A percentile compares a stretch with the other conserved stretches of the same genome.
Conservation (phyloP, 1,140 invertebrate species). For the Aphis gossypii region DNA sequence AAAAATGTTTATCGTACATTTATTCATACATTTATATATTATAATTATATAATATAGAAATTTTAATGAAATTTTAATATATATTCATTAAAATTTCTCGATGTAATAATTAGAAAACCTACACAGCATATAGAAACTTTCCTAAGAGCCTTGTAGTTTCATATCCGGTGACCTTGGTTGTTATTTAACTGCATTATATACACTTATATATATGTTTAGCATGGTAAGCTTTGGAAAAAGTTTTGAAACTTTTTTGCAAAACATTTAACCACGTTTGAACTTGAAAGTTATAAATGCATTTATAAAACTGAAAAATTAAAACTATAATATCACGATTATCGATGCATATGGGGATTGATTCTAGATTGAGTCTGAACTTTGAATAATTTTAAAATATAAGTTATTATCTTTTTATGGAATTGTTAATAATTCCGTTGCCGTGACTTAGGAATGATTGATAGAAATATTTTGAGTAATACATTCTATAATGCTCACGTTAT, state of each 20-base stretch:
- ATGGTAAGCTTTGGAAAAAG: not conserved
- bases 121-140: not conserved
- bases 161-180: conserved; percentile 5
- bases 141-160: conserved; percentile 25
- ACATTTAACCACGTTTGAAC: conserved; percentile 32
- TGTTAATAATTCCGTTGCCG: not conserved
- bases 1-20: not conserved
- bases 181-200: not conserved
- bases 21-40: not conserved
- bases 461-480: not conserved
- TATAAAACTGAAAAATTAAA: not conserved
- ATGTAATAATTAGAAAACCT: conserved; percentile 33
- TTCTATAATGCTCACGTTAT: not conserved
- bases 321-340: not conserved
- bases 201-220: not conserved
- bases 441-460: not conserved
- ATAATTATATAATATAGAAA: too few relatives aligned
- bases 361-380: too few relatives aligned
- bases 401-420: not conserved
- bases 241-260: not conserved
- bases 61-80: not conserved
- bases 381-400: not conserved
- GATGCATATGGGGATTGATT: not conserved
- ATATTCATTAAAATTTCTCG: not conserved
- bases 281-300: conserved; percentile 21